Evolutionary conservation across 2,888 invertebrate species (phyloP).

Genomic region (Drosophila anomalata): DNA sequence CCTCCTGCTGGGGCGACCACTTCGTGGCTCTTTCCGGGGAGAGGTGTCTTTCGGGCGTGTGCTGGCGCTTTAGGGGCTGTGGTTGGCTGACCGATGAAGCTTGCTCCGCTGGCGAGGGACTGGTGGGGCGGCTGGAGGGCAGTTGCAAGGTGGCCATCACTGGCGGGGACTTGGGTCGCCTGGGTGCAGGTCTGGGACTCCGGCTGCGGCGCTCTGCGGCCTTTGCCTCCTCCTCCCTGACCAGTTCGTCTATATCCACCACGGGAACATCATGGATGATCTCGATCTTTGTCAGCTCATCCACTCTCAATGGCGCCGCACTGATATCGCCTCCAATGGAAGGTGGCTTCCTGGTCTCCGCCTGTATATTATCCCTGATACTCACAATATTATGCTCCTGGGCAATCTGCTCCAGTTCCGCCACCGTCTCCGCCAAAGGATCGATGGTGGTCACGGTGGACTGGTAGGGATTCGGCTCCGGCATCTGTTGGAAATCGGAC

Average conservation of each 20-base stretch:
- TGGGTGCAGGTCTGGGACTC: conserved; percentile 58
- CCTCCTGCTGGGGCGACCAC: conserved; percentile 39
- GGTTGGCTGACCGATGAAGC: conserved; percentile 12
- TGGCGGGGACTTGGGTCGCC: conserved; percentile 61
- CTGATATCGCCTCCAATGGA: conserved; percentile 68
- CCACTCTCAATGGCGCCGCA: conserved; percentile 63
- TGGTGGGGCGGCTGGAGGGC: conserved; percentile 53
- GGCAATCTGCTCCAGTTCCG: conserved; percentile 70
- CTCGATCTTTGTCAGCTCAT: conserved; percentile 75
- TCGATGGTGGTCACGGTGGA: conserved; percentile 62
- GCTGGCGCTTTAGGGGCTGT: conserved; percentile 75
- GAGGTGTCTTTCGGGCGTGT: conserved; percentile 71
- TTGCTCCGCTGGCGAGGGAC: conserved; percentile 41
- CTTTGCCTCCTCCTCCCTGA: conserved; percentile 66
- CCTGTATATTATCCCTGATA: conserved; percentile 77
- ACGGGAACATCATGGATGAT: conserved; percentile 67
- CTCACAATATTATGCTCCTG: conserved; percentile 74
- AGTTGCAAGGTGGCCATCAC: conserved; percentile 62
- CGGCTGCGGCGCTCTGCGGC: conserved; percentile 63
- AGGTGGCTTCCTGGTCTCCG: conserved; percentile 76
- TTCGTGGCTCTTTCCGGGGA: conserved; percentile 71
- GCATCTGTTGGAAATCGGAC: conserved; percentile 51
- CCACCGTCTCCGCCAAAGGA: conserved; percentile 70
- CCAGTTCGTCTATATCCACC: conserved; percentile 71
- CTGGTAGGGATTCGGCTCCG: conserved; percentile 52